A percentile compares a stretch with the other conserved stretches of the same genome.
Evolutionary conservation across 2,113 vertebrate species (phyloP).

Genomic region (Mirza zaza): DNA sequence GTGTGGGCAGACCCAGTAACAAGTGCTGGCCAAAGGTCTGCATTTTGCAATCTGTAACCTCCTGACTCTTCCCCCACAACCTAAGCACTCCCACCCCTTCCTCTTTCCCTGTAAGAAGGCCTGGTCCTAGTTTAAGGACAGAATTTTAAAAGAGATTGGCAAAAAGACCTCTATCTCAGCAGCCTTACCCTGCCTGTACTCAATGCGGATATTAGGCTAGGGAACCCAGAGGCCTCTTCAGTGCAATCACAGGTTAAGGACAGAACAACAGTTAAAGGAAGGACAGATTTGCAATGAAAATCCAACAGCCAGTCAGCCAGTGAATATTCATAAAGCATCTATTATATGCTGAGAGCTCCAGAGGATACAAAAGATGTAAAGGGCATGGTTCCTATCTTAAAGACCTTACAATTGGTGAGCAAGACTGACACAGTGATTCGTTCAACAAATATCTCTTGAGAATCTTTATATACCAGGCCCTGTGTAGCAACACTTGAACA

Average conservation of each 20-base stretch:
- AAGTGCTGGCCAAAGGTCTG: background rate
- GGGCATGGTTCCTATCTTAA: background rate
- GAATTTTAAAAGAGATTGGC: background rate
- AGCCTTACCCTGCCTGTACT: background rate
- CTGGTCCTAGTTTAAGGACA: background rate
- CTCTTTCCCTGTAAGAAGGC: background rate
- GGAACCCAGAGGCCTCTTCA: background rate
- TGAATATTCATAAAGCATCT: background rate
- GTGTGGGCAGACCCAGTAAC: background rate
- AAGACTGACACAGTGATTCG: background rate
- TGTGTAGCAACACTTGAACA: background rate
- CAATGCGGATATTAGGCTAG: background rate
- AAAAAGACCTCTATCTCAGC: background rate
- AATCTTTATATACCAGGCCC: background rate
- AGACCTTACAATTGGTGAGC: background rate
- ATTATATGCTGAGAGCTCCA: background rate
- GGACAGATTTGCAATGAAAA: conserved; percentile 22
- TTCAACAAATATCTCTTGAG: conserved; percentile 16
- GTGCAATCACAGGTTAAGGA: background rate
- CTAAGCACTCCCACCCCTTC: background rate
- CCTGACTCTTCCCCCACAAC: background rate
- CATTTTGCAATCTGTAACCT: background rate
- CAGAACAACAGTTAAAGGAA: background rate
- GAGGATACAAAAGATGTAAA: background rate
- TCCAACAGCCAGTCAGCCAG: background rate